These are phyloP conservation scores for Leucoma salicis DNA, from an alignment of 2,888 invertebrate genomes.

Conservation along the genomic window DNA sequence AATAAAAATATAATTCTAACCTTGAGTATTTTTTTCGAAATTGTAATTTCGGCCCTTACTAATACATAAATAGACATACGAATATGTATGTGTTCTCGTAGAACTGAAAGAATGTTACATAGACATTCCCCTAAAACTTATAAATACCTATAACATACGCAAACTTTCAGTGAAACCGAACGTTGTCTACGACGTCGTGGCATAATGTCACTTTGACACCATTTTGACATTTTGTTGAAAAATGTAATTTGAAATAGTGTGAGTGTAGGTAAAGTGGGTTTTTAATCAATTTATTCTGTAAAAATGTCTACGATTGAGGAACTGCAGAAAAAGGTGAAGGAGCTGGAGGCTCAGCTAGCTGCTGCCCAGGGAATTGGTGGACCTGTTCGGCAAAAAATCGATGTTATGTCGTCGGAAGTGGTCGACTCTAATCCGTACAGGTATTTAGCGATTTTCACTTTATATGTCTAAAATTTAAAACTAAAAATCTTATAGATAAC, in stretches of 20 bases:
- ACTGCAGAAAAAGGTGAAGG: constrained; percentile 83
- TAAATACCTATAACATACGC: too few relatives aligned
- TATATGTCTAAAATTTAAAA: neutral
- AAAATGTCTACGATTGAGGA: constrained; percentile 84
- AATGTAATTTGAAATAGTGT: constrained; percentile 7
- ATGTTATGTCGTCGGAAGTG: constrained; percentile 96
- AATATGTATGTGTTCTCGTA: too few relatives aligned
- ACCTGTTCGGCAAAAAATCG: constrained; percentile 87
- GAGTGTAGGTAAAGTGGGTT: neutral
- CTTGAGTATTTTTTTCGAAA: too few relatives aligned
- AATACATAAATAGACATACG: too few relatives aligned
- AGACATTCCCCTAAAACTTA: too few relatives aligned
- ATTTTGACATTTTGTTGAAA: constrained; percentile 1
- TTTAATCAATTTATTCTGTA: constrained; percentile 21
- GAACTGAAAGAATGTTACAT: too few relatives aligned
- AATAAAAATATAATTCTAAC: too few relatives aligned
- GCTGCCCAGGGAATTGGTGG: constrained; percentile 62
- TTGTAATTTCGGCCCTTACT: too few relatives aligned
- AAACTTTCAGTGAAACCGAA: constrained; percentile 15
- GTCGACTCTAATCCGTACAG: constrained; percentile 99
- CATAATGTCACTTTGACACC: constrained; percentile 33
- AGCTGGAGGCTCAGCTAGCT: constrained; percentile 85
- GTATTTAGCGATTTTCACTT: constrained; percentile 64
- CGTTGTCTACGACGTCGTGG: constrained; percentile 32
- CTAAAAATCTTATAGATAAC: neutral